These are phyloP conservation scores for Drosophila lowei DNA, from an alignment of 1,140 invertebrate species.

Conservation along the genomic window DNA sequence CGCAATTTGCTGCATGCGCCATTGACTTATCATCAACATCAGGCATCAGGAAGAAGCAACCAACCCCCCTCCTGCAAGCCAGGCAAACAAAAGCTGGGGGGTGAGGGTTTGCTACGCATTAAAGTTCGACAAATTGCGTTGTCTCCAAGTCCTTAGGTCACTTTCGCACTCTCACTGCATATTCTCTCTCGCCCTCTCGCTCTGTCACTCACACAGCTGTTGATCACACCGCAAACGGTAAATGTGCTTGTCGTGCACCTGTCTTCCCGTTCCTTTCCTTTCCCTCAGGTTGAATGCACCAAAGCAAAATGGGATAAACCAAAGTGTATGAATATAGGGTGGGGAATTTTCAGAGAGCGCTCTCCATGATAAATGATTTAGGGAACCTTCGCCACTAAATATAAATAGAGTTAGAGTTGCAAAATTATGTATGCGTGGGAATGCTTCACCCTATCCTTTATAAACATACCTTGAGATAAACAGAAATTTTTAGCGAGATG, in stretches of 20 bases:
- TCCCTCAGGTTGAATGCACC: constrained; percentile 63
- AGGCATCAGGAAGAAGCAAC: constrained; percentile 32
- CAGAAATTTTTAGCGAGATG: background rate
- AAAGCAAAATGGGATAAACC: constrained; percentile 30
- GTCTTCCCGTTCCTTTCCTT: constrained; percentile 27
- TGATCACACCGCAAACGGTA: constrained; percentile 56
- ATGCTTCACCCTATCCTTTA: no score
- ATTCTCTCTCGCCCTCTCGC: background rate
- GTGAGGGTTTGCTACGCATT: constrained; percentile 47
- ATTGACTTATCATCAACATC: constrained; percentile 24
- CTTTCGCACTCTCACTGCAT: background rate
- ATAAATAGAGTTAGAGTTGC: no score
- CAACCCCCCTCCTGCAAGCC: constrained; percentile 24
- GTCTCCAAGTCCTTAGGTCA: constrained; percentile 23
- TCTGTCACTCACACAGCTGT: constrained; percentile 51
- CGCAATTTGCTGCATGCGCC: constrained; percentile 56
- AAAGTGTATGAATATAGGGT: constrained; percentile 2
- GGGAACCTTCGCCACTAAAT: no score
- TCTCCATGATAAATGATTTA: no score
- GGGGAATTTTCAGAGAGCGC: no score
- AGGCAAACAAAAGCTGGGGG: constrained; percentile 30
- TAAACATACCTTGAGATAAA: no score
- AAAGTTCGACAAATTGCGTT: constrained; percentile 58
- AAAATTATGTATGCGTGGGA: no score
- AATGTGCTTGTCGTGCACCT: constrained; percentile 53